Conservation (phyloP, 2,888 invertebrate genomes). For the Eupithecia inturbata region DNA sequence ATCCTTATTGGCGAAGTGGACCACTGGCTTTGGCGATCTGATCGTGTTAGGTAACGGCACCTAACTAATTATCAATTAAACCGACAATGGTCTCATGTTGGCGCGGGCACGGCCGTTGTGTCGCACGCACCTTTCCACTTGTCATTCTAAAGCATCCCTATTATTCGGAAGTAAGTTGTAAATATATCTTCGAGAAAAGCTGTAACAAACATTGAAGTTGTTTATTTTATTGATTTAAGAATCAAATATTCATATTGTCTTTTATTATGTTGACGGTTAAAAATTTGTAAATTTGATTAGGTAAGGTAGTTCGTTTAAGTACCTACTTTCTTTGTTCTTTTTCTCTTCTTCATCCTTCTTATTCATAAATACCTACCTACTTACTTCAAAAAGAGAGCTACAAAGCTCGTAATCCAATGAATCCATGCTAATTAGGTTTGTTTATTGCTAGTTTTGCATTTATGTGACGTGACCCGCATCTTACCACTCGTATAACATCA, state of each 20-base stretch:
- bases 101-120: slow-evolving; percentile 55
- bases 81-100: slow-evolving; percentile 80
- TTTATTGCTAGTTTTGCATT: slow-evolving; percentile 30
- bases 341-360: not conserved
- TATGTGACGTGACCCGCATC: slow-evolving; percentile 28
- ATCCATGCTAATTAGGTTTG: slow-evolving; percentile 15
- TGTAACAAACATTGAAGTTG: not conserved
- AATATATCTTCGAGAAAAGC: not conserved
- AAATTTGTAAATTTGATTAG: not conserved
- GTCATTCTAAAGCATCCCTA: slow-evolving; percentile 24
- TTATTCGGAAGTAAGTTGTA: slow-evolving; percentile 28
- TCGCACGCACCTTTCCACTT: slow-evolving; percentile 54
- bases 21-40: slow-evolving; percentile 64
- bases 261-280: not conserved
- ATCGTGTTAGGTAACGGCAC: slow-evolving; percentile 78
- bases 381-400: not conserved
- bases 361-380: no score
- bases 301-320: not conserved
- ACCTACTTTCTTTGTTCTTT: not conserved
- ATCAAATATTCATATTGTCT: not conserved
- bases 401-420: slow-evolving; percentile 9
- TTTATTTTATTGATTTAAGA: not conserved
- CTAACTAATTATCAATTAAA: slow-evolving; percentile 81
- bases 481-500: slow-evolving; percentile 26
- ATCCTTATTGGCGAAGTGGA: slow-evolving; percentile 57